Evolutionary conservation across 2,797 vertebrate genomes (phyloP), one percentile per base, ranked within the genome.

Genomic region (Lagorchestes hirsutus): DNA sequence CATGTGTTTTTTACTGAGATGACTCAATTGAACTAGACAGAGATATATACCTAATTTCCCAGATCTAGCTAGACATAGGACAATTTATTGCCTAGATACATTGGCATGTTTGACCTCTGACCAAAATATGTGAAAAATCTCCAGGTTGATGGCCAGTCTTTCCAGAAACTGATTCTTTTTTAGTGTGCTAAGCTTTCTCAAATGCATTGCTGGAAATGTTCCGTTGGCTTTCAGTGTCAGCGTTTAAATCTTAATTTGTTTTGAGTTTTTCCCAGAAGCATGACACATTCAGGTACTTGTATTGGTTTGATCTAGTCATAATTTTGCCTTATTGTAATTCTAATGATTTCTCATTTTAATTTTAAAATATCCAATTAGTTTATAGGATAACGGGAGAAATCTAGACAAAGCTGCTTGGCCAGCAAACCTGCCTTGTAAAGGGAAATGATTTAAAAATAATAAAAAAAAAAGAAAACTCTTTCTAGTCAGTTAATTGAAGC

Each of bases 331-430:
- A 96, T 93, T 97, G 96, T 62, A 95, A 97, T 98, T 97, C 96
- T 97, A 98, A 93, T 96, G 91, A 96, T 93, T 96, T 96, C 95
- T 97, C 92, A 98, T 96, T 98, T 98, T 96, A 97, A 97, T 96
- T 96, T 56, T 91, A 97, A 98, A 98, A 93, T 40, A 55, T 90
- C 94, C 96, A 96, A 95, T 96, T 98, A 98, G 93, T 94, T 96
- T 95, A 94, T 55, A 40, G 31, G 95, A 31, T 94, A 55, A 91
- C 92, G 56, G 91, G 90, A 97, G 54, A 97, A 97, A 62, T 95
- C 82, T 94, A 94, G 74, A 95, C 96, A 27, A 98, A 97, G 46
- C 90, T 95, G 93, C 95, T 95, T 93, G 87, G 74, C 92, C 16
- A 93, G 98, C 93, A 97, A 98, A 96, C 34, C 92, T 93, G 95